Base-by-base conservation (phyloP, 2,797 vertebrate genomes). In the Cuculus canorus region DNA sequence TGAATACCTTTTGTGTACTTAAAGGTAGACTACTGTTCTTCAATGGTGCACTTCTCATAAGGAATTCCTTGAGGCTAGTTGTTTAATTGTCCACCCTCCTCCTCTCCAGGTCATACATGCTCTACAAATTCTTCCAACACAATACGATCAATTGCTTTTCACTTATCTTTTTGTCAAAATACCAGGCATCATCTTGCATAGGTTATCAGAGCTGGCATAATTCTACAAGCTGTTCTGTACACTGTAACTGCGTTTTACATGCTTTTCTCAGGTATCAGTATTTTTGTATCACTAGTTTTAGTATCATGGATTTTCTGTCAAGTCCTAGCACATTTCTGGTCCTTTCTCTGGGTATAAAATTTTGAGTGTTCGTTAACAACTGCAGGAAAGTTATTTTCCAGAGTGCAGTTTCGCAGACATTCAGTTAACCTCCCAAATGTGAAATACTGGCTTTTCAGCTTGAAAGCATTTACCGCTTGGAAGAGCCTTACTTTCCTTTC, bases 101-200 rank as follows among this genome's bases (percentile, higher is more conserved):
- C 48, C 66, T 68, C 52, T 82, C 33, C 71, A 60, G 45, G 56
- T 45, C 0, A 0, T n/a, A 52, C 27, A 24, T 0, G 0, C 61
- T 32, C 53, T 88, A 66, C 57, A 76, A 33, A 86, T 72, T 47
- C 70, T 79, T 77, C 64, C 60, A 78, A 50, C 13, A 41, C 10
- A 76, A 59, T 32, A 89, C 9, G 35, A 90, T 47, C 52, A 24
- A 18, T 17, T 80, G 27, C 39, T 33, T 22, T 39, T 89, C 63
- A 53, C 33, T 59, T 59, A 57, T 32, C 69, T 84, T 65, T 80
- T 88, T 28, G 53, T 75, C 69, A 57, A 75, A 73, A n/a, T 63
- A 85, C 64, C 79, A 83, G 45, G 52, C 60, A 89, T 53, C 1
- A 0, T 77, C 60, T 73, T 85, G 48, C 32, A 16, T 1, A 30